phyloP scores from a whole-genome alignment of 2,797 vertebrate genomes.

The Mastacembelus armatus region DNA sequence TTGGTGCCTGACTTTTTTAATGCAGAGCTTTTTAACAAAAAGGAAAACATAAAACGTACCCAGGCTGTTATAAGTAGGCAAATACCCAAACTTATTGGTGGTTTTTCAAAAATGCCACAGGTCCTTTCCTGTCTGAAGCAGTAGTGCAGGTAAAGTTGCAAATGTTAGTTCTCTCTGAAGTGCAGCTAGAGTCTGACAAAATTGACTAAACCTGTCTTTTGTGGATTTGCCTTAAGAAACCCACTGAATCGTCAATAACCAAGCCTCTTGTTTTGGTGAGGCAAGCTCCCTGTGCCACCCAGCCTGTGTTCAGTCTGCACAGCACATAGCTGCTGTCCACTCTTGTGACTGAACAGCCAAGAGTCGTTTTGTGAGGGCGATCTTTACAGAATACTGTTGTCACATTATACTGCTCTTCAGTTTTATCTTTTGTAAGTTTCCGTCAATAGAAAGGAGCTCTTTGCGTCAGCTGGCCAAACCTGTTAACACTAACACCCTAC shows the following conservation, averaged over 20 bases:
- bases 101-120: conserved; percentile 40
- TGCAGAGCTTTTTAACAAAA: conserved; percentile 61
- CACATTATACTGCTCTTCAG: conserved; percentile 21
- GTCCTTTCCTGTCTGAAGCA: conserved; percentile 36
- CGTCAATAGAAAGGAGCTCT: conserved; percentile 41
- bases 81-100: conserved; percentile 63
- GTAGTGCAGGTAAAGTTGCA: conserved; percentile 27
- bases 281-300: conserved; percentile 1
- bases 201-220: conserved; percentile 1
- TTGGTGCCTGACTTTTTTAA: conserved; percentile 73
- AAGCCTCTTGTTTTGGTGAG: neutral
- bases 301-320: conserved; percentile 3
- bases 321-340: conserved; percentile 19
- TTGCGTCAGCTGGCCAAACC: conserved; percentile 58
- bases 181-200: conserved; percentile 22
- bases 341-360: conserved; percentile 33
- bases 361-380: conserved; percentile 13
- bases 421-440: conserved; percentile 29
- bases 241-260: neutral
- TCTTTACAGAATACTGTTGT: conserved; percentile 12
- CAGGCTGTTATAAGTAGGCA: conserved; percentile 64
- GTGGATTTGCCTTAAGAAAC: neutral
- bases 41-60: conserved; percentile 36
- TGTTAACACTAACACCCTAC: conserved; percentile 82
- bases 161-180: conserved; percentile 9